A percentile compares a stretch with the other conserved stretches of the same genome.
Conservation (phyloP, 2,113 vertebrate genomes). For the Lophochroa leadbeateri region DNA sequence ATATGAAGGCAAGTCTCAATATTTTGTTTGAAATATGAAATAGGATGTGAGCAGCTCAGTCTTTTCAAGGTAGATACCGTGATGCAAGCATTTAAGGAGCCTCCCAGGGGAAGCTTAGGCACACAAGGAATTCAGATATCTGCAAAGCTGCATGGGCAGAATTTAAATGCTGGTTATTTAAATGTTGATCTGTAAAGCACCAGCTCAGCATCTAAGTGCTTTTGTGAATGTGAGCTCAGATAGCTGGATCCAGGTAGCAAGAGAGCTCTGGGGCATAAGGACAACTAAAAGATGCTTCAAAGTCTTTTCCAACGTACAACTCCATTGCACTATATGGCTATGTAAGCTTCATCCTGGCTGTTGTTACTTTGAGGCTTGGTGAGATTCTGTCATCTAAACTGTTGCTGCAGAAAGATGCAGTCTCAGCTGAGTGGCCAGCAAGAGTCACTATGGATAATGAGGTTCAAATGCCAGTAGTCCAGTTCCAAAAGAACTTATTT, state of each 20-base stretch:
- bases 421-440: neutral
- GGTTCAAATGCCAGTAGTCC: neutral
- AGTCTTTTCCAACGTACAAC: neutral
- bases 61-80: neutral
- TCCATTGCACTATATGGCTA: neutral
- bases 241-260: neutral
- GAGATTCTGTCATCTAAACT: neutral
- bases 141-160: slow-evolving; percentile 23
- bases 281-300: neutral
- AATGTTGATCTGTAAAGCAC: neutral
- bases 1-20: neutral
- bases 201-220: neutral
- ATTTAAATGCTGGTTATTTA: slow-evolving; percentile 33
- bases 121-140: neutral
- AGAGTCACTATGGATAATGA: neutral
- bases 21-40: neutral
- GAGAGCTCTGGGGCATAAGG: neutral
- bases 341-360: neutral
- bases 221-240: neutral
- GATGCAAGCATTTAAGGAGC: neutral
- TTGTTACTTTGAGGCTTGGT: neutral
- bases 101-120: neutral
- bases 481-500: neutral
- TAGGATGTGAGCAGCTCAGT: neutral
- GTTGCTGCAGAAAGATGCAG: neutral